A percentile compares a stretch with the other conserved stretches of the same genome.
Evolutionary conservation across 2,113 vertebrate genomes (phyloP).

Genomic region (Myotis brandtii): DNA sequence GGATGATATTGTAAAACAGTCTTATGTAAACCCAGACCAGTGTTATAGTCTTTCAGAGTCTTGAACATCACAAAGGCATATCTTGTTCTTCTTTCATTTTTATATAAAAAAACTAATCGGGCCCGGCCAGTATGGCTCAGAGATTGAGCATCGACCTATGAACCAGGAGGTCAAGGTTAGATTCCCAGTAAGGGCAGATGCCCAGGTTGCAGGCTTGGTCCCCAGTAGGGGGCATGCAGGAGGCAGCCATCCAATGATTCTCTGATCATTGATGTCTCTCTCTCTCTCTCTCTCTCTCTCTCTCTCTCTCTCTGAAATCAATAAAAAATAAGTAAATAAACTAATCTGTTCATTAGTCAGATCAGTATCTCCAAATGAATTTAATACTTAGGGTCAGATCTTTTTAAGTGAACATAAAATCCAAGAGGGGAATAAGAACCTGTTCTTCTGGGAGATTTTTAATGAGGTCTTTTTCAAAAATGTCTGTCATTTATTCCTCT

Average conservation of each 20-base stretch:
- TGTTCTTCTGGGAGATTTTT: slow-evolving; percentile 87
- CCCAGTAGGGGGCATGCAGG: no score
- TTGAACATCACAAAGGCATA: slow-evolving; percentile 92
- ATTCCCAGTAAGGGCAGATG: no score
- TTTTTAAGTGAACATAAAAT: slow-evolving; percentile 93
- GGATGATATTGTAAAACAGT: slow-evolving; percentile 86
- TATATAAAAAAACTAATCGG: slow-evolving; percentile 80
- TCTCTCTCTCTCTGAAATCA: no score
- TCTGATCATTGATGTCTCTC: no score
- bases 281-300: no score
- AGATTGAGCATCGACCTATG: no score
- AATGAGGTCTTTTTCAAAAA: slow-evolving; percentile 84
- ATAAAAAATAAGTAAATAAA: background rate
- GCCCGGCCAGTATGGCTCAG: no score
- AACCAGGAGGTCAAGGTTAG: no score
- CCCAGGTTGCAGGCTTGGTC: no score
- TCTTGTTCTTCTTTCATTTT: slow-evolving; percentile 88
- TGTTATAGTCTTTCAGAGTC: slow-evolving; percentile 90
- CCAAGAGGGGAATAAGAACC: slow-evolving; percentile 85
- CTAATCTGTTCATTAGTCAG: slow-evolving; percentile 93
- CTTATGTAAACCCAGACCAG: slow-evolving; percentile 90
- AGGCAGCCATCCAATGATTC: no score
- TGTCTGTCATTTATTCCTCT: slow-evolving; percentile 82
- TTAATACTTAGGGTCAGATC: slow-evolving; percentile 89
- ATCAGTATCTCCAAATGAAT: slow-evolving; percentile 88